These are phyloP conservation scores for Elymnias hypermnestra DNA, from an alignment of 1,140 invertebrate species.

Conservation along the genomic window DNA sequence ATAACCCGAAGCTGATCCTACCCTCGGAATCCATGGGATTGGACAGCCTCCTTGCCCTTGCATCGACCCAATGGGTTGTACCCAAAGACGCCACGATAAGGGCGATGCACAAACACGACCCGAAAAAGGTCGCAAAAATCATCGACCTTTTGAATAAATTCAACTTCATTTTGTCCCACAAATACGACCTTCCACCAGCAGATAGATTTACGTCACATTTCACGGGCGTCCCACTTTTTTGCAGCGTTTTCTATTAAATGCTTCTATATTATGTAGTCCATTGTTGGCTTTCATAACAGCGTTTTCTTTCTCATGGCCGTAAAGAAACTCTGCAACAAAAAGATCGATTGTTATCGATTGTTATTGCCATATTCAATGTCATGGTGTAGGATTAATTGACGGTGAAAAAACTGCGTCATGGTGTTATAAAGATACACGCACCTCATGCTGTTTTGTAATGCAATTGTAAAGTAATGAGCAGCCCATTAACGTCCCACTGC, in stretches of 20 bases:
- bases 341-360: slow-evolving; percentile 11
- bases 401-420: too few relatives aligned
- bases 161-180: slow-evolving; percentile 57
- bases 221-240: slow-evolving; percentile 12
- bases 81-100: slow-evolving; percentile 89
- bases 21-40: slow-evolving; percentile 85
- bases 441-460: too few relatives aligned
- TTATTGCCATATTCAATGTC: slow-evolving; percentile 6
- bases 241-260: slow-evolving; percentile 25
- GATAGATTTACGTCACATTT: slow-evolving; percentile 35
- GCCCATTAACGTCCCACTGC: too few relatives aligned
- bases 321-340: slow-evolving; percentile 54
- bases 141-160: slow-evolving; percentile 85
- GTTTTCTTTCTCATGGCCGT: slow-evolving; percentile 32
- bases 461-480: too few relatives aligned
- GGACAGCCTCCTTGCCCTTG: slow-evolving; percentile 81
- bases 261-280: slow-evolving; percentile 20
- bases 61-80: slow-evolving; percentile 92
- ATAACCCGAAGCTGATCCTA: slow-evolving; percentile 88
- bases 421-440: too few relatives aligned
- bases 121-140: slow-evolving; percentile 92
- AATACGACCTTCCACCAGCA: slow-evolving; percentile 8
- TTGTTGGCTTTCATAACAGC: slow-evolving; percentile 34
- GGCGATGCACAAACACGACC: slow-evolving; percentile 88
- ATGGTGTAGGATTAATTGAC: not conserved